phyloP scores from a whole-genome alignment of 2,797 vertebrate species.

The Pyrocephalus nanus region DNA sequence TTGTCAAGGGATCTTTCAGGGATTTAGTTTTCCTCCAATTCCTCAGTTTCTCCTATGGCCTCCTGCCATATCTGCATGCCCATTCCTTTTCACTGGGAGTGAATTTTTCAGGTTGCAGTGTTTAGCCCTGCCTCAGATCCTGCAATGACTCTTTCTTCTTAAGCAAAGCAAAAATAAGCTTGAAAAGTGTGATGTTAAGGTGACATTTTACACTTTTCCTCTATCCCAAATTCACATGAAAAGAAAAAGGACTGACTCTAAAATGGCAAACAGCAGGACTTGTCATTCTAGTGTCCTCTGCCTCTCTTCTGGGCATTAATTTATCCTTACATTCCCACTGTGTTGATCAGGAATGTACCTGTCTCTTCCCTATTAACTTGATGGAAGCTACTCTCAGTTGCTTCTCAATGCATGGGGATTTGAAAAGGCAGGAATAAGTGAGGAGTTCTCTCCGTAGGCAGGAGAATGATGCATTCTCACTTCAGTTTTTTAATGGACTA shows the following conservation, averaged over 20 bases:
- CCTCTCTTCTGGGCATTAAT: not conserved
- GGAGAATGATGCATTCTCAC: not conserved
- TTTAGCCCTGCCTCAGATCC: not conserved
- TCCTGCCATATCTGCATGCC: not conserved
- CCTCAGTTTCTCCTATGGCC: not conserved
- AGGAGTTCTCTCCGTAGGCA: not conserved
- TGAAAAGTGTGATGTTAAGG: not conserved
- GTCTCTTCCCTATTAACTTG: not conserved
- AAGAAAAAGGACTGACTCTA: not conserved
- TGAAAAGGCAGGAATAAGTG: not conserved
- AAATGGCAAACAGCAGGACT: not conserved
- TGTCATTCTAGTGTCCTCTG: not conserved
- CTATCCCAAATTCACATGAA: not conserved
- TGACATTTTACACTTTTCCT: not conserved
- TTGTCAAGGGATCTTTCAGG: not conserved
- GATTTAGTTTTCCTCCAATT: not conserved
- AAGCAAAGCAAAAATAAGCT: not conserved
- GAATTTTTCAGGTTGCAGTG: not conserved
- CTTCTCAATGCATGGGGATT: accelerated
- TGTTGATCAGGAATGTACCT: not conserved
- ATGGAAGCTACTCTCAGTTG: not conserved
- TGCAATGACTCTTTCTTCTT: not conserved
- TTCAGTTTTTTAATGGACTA: not conserved
- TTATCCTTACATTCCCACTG: not conserved
- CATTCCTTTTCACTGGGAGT: not conserved